Evolutionary conservation across 1,140 invertebrate species (phyloP), one percentile per base, ranked within the genome.

Genomic region (Tetragnatha versicolor): DNA sequence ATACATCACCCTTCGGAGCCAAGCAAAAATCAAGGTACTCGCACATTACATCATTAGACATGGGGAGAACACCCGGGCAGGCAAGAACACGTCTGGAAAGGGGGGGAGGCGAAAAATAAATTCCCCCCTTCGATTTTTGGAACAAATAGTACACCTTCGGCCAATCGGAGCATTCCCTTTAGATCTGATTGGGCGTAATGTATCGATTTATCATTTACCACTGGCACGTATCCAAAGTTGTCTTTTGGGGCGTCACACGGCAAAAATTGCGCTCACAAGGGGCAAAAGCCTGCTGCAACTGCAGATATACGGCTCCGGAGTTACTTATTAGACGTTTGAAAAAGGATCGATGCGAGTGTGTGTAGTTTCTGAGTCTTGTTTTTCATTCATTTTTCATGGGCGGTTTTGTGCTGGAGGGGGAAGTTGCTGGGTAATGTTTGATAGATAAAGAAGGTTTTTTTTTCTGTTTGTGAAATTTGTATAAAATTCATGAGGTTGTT

Each of bases 181-280:
- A 77, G 73, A 66, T 77, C 73, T 77, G 73, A 77, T 77, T 77
- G 73, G 73, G 73, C 39, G 61, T 77, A 77, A 77, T 55, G 73
- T 77, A 77, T 77, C 73, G 73, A 77, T 77, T 77, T 77, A 77
- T 77, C 73, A 77, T 77, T n/a, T 77, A 77, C 73, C 61, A 77
- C 61, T 77, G 73, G 73, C 73, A 77, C 39, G 73, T 37, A 65
- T 77, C 73, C 73, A 77, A 77, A 77, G 73, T 55, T 77, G 73
- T 77, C 60, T 77, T 77, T 65, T 45, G 14, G 61, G 73, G 73
- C 73, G 47, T 77, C 49, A 65, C 73, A 53, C 61, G 42, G 47
- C 73, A 77, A 77, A 77, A 77, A 66, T 77, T 77, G 45, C 60
- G 42, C n/a, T 9, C 29, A 65, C 63, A 14, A 47, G 33, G 17